These are phyloP conservation scores for Porites lutea DNA, from an alignment of 64 coral and sea anemone species.

Conservation along the genomic window DNA sequence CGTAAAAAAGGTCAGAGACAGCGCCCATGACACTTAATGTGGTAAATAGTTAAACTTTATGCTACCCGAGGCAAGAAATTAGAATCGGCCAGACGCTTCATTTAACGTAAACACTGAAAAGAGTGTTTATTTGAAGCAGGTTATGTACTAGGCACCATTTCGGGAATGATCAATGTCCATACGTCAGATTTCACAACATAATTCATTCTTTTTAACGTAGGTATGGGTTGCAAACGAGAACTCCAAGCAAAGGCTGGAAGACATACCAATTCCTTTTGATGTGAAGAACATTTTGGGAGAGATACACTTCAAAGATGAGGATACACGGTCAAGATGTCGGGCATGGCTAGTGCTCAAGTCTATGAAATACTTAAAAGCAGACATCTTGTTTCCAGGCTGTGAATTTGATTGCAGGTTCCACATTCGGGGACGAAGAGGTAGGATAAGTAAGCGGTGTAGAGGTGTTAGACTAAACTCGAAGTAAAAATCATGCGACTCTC, in stretches of 20 bases:
- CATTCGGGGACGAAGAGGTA: background rate
- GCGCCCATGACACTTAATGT: no score
- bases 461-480: no score
- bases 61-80: no score
- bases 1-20: no score
- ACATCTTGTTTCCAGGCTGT: conserved; percentile 29
- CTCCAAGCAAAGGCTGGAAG: background rate
- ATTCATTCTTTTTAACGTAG: background rate
- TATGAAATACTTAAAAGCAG: background rate
- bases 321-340: background rate
- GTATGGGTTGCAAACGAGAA: background rate
- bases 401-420: conserved; percentile 37
- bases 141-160: no score
- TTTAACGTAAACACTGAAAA: no score
- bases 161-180: no score
- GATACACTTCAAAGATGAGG: conserved; percentile 16
- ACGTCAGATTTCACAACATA: no score
- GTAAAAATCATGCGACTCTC: no score
- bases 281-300: conserved; percentile 19
- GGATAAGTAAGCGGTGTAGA: background rate
- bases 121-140: no score
- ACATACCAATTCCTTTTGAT: conserved; percentile 22
- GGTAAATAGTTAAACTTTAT: no score
- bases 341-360: background rate
- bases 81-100: no score